Evolutionary conservation across 2,113 vertebrate genomes (phyloP).

Genomic region (Pelodiscus sinensis): DNA sequence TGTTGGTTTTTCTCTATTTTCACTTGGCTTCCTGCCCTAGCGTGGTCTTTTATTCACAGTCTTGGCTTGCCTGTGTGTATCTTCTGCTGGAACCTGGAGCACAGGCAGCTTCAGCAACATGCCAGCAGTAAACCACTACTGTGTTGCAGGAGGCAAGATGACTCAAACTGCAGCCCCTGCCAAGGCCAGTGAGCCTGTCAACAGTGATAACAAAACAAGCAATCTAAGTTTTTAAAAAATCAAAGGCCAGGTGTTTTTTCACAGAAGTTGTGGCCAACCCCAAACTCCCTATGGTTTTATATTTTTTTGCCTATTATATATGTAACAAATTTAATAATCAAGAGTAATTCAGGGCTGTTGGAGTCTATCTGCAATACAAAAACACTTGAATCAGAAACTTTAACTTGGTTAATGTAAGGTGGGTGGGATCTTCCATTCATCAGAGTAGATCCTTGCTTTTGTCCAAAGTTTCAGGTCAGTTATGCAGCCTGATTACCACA

Average conservation of each 20-base stretch:
- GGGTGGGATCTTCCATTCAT: not conserved
- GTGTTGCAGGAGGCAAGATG: not conserved
- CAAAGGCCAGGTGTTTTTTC: not conserved
- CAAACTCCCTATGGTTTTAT: not conserved
- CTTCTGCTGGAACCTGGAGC: not conserved
- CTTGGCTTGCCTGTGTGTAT: not conserved
- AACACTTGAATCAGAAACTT: not conserved
- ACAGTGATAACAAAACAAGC: constrained; percentile 3
- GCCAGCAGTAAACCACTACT: constrained; percentile 1
- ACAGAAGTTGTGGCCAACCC: not conserved
- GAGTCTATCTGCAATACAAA: not conserved
- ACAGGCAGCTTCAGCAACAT: not conserved
- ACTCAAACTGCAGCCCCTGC: not conserved
- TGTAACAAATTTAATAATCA: not conserved
- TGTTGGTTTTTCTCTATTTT: not conserved
- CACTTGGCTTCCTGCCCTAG: not conserved
- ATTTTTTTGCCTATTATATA: not conserved
- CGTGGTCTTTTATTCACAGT: not conserved
- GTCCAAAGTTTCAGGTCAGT: not conserved
- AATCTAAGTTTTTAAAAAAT: not conserved
- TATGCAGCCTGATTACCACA: not conserved
- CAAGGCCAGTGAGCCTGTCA: not conserved
- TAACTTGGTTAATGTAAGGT: not conserved
- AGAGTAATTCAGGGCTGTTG: not conserved
- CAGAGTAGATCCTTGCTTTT: not conserved